Conservation (phyloP, 2,888 invertebrate genomes). For the Eupithecia abbreviata region DNA sequence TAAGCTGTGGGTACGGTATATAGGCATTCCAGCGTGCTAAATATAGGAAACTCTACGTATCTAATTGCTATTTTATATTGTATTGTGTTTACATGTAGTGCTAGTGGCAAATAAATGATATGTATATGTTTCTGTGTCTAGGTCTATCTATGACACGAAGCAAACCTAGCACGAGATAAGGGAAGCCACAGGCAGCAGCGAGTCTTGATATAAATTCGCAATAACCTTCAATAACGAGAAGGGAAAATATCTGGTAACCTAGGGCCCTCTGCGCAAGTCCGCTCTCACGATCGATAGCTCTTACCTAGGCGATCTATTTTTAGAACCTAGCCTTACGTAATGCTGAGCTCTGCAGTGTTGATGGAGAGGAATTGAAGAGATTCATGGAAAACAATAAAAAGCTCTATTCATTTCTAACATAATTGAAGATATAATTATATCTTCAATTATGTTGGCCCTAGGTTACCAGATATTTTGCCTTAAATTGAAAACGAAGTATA, state of each 20-base stretch:
- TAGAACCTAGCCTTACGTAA: slow-evolving; percentile 26
- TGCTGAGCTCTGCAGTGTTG: neutral
- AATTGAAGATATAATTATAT: no score
- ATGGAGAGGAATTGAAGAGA: neutral
- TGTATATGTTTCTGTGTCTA: no score
- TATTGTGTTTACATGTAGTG: no score
- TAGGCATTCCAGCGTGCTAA: neutral
- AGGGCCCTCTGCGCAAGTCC: slow-evolving; percentile 24
- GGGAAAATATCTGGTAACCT: slow-evolving; percentile 8
- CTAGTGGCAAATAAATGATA: no score
- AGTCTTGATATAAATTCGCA: neutral
- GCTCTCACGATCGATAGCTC: slow-evolving; percentile 21
- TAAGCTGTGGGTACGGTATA: neutral
- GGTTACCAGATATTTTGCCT: no score
- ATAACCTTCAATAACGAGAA: slow-evolving; percentile 1
- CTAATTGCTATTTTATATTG: no score
- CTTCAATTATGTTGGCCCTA: no score
- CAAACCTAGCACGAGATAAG: neutral
- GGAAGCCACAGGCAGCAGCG: neutral
- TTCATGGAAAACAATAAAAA: no score
- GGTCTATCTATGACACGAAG: neutral
- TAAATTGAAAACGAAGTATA: no score
- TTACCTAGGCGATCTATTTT: slow-evolving; percentile 26
- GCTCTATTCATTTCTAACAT: no score
- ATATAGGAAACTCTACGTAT: neutral